Evolutionary conservation across 2,888 invertebrate genomes (phyloP), one percentile per base, ranked within the genome.

Genomic region (Rotaria socialis): DNA sequence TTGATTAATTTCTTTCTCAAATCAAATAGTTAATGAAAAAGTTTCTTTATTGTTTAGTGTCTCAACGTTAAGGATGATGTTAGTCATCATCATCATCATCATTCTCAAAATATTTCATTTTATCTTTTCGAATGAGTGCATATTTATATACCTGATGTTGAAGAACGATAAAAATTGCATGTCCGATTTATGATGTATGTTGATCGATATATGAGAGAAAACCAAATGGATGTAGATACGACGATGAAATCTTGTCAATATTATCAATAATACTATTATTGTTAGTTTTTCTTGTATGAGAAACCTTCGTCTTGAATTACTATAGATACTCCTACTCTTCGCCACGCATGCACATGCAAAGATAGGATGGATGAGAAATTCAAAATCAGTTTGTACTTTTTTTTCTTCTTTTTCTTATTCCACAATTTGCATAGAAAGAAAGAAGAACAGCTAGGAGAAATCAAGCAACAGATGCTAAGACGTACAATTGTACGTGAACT

Each of bases 251-350:
- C 67, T 67, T 35, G 67, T 67, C 67, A 67, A 67, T 41, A 67
- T 67, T 67, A 67, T 67, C 67, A 67, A 16, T 67, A 67, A 67
- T 67, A 67, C 19, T 67, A 67, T 67, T 67, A 67, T 67, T 67
- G 35, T 67, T 67, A 35, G 35, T 67, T 5, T 27, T 35, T 67
- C 27, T 16, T 7, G 16, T 35, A 67, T 16, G 35, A 67, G 27
- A 67, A 67, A 67, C 35, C 35, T 67, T 67, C 27, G 67, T 67
- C 67, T 67, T 35, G 67, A 67, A 67, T 67, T 67, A 67, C 67
- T 67, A 8, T 67, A 67, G 67, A 41, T 67, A 67, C 35, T 67
- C 35, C 67, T 67, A 41, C 67, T 27, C 67, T 5, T 67, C 27
- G 16, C 7, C 19, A 19, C 27, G 19, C 67, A 19, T 55, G 35